Evolutionary conservation across 23 tunicate genomes (phyloP).

Genomic region (Styela clava): DNA sequence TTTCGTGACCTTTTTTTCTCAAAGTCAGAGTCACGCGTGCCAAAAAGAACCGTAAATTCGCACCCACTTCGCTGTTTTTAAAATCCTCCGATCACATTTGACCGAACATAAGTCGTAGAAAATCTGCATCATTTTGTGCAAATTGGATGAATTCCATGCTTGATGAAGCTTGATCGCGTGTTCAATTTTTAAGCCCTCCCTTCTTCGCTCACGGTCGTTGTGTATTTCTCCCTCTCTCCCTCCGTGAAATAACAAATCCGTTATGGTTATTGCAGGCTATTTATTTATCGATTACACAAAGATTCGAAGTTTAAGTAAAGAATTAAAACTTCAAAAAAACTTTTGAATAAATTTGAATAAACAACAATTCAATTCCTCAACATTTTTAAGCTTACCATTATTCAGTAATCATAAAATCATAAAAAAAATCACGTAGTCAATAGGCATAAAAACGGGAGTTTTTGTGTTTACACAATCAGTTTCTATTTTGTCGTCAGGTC

Average conservation of each 20-base stretch:
- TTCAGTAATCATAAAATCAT: too few species aligned
- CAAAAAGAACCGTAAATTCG: neutral
- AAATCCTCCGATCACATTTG: neutral
- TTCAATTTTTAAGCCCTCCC: neutral
- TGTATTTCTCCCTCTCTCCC: neutral
- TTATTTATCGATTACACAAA: neutral
- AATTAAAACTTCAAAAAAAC: too few species aligned
- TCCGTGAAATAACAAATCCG: neutral
- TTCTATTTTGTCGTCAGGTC: too few species aligned
- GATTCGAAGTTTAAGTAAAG: too few species aligned
- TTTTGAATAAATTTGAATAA: too few species aligned
- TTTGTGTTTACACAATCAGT: too few species aligned
- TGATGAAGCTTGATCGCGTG: neutral
- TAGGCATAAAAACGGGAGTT: too few species aligned
- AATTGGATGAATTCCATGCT: neutral
- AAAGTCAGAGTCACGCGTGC: neutral
- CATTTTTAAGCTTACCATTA: too few species aligned
- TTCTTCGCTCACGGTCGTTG: neutral
- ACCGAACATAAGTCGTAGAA: neutral
- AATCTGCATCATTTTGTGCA: neutral
- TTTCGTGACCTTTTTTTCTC: neutral
- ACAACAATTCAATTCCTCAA: too few species aligned
- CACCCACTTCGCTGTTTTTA: neutral
- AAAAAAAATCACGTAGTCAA: too few species aligned
- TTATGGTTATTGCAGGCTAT: neutral